Evolutionary conservation across 2,797 vertebrate species (phyloP).

Genomic region (Chelmon rostratus): DNA sequence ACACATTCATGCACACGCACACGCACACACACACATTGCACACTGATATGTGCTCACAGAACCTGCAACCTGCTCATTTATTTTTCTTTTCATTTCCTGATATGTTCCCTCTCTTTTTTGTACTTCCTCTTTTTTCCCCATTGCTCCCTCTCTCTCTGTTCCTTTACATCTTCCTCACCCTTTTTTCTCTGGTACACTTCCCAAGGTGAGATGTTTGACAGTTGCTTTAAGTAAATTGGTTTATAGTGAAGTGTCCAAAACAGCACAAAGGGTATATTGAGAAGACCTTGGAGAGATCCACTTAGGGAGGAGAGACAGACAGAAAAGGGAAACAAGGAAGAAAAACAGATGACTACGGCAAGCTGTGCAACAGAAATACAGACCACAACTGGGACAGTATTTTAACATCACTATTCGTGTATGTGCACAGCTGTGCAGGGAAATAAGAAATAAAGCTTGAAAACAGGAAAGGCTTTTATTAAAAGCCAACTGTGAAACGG

Average conservation of each 20-base stretch:
- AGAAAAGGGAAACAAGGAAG: neutral
- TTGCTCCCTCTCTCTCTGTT: conserved; percentile 7
- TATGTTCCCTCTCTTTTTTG: conserved; percentile 16
- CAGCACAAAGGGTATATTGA: conserved; percentile 45
- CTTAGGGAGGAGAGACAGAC: conserved; percentile 25
- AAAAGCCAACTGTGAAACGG: neutral
- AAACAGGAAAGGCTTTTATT: neutral
- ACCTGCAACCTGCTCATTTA: conserved; percentile 46
- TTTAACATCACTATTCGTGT: neutral
- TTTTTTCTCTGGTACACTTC: conserved; percentile 14
- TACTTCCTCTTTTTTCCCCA: neutral
- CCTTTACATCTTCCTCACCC: conserved; percentile 16
- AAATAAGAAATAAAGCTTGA: neutral
- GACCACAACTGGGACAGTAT: neutral
- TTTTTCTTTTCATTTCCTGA: conserved; percentile 39
- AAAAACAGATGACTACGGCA: neutral
- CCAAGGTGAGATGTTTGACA: conserved; percentile 66
- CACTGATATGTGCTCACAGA: conserved; percentile 37
- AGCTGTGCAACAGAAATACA: neutral
- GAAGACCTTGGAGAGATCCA: conserved; percentile 62
- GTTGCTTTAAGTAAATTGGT: conserved; percentile 66
- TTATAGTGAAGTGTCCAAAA: conserved; percentile 56
- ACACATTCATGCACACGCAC: conserved; percentile 1
- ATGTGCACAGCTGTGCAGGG: neutral
- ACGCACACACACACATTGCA: conserved; percentile 34